phyloP scores from a whole-genome alignment of 2,797 vertebrate species.

The Hafferia zeledoni region DNA sequence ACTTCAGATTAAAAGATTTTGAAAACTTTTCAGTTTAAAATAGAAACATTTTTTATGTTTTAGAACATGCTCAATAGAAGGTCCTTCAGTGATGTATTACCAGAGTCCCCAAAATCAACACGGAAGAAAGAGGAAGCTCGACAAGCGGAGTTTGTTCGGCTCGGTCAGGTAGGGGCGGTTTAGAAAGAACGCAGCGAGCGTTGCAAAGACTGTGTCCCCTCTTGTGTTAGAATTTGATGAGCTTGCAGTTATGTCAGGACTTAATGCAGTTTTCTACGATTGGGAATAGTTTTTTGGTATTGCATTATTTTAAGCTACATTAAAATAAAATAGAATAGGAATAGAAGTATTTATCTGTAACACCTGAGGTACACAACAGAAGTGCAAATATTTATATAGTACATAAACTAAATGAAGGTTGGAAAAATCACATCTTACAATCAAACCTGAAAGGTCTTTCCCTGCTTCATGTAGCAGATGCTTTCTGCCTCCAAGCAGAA shows the following conservation, averaged over 20 bases:
- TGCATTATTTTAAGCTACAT: background rate
- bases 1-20: background rate
- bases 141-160: constrained; percentile 94
- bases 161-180: constrained; percentile 87
- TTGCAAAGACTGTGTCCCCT: background rate
- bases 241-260: background rate
- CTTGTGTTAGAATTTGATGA: background rate
- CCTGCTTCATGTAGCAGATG: background rate
- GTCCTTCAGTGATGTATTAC: constrained; percentile 96
- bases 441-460: background rate
- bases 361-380: background rate
- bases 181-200: background rate
- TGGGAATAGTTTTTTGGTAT: background rate
- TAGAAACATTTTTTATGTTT: background rate
- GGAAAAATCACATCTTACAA: background rate
- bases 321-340: background rate
- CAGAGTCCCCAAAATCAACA: constrained; percentile 95
- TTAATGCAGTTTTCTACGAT: background rate
- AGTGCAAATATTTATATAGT: background rate
- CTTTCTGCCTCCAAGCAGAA: background rate
- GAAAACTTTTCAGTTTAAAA: background rate
- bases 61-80: constrained; percentile 98
- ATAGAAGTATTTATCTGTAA: background rate
- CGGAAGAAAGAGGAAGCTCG: constrained; percentile 96
- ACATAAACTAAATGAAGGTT: background rate